A percentile compares a stretch with the other conserved stretches of the same genome.
These are phyloP conservation scores for Phrynosoma blainvillii DNA, from an alignment of 2,113 vertebrate genomes.

Conservation along the genomic window DNA sequence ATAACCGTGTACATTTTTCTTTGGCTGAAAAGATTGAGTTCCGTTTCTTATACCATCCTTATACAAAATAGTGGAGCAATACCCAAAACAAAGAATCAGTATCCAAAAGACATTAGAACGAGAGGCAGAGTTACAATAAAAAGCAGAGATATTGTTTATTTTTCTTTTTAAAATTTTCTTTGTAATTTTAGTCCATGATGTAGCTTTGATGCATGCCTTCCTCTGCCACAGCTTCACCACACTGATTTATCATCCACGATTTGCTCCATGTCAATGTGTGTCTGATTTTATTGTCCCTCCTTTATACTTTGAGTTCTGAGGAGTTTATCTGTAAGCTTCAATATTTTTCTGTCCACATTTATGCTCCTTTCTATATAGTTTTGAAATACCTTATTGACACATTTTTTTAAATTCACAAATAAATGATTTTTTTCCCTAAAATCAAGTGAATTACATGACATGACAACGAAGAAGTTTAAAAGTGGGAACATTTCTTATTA, in stretches of 20 bases:
- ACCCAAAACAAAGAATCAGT: not conserved
- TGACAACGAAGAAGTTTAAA: not conserved
- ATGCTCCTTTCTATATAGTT: not conserved
- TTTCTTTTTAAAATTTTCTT: not conserved
- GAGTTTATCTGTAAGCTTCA: not conserved
- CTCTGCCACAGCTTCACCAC: not conserved
- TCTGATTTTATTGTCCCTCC: not conserved
- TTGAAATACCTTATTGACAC: too few relatives aligned
- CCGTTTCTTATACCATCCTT: not conserved
- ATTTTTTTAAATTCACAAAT: too few relatives aligned
- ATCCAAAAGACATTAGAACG: not conserved
- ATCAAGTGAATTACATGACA: not conserved
- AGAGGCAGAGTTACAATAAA: not conserved
- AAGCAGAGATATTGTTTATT: not conserved
- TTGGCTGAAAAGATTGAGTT: constrained; percentile 1
- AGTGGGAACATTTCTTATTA: not conserved
- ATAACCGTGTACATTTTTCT: not conserved
- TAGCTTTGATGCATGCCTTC: not conserved
- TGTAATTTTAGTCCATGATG: not conserved
- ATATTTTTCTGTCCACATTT: not conserved
- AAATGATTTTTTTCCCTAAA: not conserved
- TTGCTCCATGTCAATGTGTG: not conserved
- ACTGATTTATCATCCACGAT: not conserved
- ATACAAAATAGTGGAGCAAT: constrained; percentile 18
- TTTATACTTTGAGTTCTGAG: not conserved